Evolutionary conservation across 1,140 invertebrate species (phyloP).

Genomic region (Drosophila kurseongensis): DNA sequence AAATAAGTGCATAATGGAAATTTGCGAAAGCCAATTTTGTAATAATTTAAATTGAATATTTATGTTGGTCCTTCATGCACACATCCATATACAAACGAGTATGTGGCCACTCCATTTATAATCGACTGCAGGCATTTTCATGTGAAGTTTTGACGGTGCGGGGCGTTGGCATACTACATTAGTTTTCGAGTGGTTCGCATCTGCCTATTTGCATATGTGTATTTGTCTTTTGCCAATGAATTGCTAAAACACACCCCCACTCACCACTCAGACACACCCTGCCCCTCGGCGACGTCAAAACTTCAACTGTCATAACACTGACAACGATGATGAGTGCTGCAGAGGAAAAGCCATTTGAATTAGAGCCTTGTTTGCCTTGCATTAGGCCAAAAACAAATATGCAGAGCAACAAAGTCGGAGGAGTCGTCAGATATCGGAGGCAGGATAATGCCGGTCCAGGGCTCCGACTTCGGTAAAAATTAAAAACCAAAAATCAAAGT

Average conservation of each 20-base stretch:
- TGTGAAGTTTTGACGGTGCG: constrained; percentile 24
- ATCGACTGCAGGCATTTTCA: constrained; percentile 71
- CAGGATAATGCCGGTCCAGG: constrained; percentile 6
- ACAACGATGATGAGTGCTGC: constrained; percentile 45
- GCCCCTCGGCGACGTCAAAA: constrained; percentile 51
- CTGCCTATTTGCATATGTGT: constrained; percentile 77
- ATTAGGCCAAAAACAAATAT: constrained; percentile 74
- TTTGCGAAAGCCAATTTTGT: constrained; percentile 79
- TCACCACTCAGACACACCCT: constrained; percentile 7
- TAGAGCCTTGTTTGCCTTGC: constrained; percentile 75
- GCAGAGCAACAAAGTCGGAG: constrained; percentile 30
- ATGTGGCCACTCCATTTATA: constrained; percentile 60
- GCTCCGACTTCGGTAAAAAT: constrained; percentile 13
- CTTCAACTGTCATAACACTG: constrained; percentile 81
- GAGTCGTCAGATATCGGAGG: not conserved
- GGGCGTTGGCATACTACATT: constrained; percentile 65
- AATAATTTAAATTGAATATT: constrained; percentile 83
- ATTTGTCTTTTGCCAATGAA: constrained; percentile 82
- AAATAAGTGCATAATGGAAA: constrained; percentile 82
- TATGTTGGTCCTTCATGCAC: constrained; percentile 50
- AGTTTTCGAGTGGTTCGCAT: constrained; percentile 70
- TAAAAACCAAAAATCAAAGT: constrained; percentile 11
- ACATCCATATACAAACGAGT: not conserved
- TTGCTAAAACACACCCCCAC: constrained; percentile 63
- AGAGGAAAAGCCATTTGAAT: constrained; percentile 71